Conservation (phyloP, 2,888 invertebrate genomes). For the Mylabris sibirica region DNA sequence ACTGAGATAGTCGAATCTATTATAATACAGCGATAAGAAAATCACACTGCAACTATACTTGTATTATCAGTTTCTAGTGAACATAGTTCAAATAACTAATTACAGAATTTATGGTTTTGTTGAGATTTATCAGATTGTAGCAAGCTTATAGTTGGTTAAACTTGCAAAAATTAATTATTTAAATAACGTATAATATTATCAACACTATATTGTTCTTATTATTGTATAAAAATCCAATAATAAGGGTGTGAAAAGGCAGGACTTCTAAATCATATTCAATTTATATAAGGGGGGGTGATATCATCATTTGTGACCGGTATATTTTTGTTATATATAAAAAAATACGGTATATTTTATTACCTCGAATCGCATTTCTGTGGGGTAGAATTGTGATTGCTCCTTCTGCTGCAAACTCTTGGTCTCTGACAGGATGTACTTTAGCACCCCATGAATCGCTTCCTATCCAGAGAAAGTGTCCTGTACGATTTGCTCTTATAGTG, state of each 20-base stretch:
- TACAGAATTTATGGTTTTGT: constrained; percentile 18
- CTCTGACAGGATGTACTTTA: constrained; percentile 69
- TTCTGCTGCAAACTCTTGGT: constrained; percentile 67
- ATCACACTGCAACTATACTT: constrained; percentile 3
- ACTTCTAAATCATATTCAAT: constrained; percentile 13
- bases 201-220: no score
- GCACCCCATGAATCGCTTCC: constrained; percentile 79
- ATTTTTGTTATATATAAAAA: constrained; percentile 25
- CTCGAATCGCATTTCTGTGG: constrained; percentile 64
- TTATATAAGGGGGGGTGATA: not conserved
- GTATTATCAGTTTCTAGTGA: constrained; percentile 16
- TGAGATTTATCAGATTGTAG: constrained; percentile 21
- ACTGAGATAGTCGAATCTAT: not conserved
- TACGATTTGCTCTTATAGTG: constrained; percentile 66
- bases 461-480: constrained; percentile 71
- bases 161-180: constrained; percentile 24
- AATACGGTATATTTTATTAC: constrained; percentile 52
- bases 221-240: no score
- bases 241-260: constrained; percentile 6
- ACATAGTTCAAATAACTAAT: not conserved
- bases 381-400: constrained; percentile 73
- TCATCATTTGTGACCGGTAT: constrained; percentile 22
- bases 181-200: no score
- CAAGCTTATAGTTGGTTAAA: constrained; percentile 21
- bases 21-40: constrained; percentile 12